Evolutionary conservation across 2,888 invertebrate species (phyloP), one percentile per base, ranked within the genome.

Genomic region (Psococerastis gibbosa): DNA sequence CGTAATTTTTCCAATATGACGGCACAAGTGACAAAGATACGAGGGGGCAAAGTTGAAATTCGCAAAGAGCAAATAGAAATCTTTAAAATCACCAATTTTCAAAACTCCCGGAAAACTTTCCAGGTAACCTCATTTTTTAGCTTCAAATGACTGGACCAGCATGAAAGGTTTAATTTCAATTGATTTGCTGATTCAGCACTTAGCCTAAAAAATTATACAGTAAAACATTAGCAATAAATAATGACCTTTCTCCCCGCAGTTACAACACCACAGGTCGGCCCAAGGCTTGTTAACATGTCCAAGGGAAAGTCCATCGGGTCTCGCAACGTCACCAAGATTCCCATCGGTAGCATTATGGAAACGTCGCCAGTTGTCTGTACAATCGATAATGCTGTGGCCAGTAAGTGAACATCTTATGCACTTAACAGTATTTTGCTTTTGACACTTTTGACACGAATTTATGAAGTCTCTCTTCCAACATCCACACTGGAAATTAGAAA

Each of bases 341-440:
- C 8, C 13, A 15, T 13, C 6, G 13, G 13, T 34, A 4, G 20
- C 22, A 17, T 17, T 4, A 18, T 38, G 38, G 22, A 16, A 38
- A 9, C 22, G 17, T 18, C 38, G 17, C 38, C 38, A 38, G 20
- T 38, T 16, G 22, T 38, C 38, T 5, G 38, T 17, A 22, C 38
- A 38, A 38, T 38, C 22, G 15, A 20, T 38, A 15, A 38, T n/a
- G 20, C n/a, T 20, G 20, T 38, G 38, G n/a, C 38, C 38, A 5
- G 13, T 5, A 9, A n/a, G 16, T 22, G n/a, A 35, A 5, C 35
- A 13, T 27, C 9, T 8, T 15, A 17, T 22, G n/a, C 43, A 35
- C 20, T 2, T 11, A 20, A 4, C n/a, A 15, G 5, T 15, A 20
- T n/a, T 18, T 18, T 13, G 15, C n/a, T 31, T 22, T 6, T 18